Evolutionary conservation across 2,797 vertebrate genomes (phyloP).

Genomic region (Meriones psammophilus): DNA sequence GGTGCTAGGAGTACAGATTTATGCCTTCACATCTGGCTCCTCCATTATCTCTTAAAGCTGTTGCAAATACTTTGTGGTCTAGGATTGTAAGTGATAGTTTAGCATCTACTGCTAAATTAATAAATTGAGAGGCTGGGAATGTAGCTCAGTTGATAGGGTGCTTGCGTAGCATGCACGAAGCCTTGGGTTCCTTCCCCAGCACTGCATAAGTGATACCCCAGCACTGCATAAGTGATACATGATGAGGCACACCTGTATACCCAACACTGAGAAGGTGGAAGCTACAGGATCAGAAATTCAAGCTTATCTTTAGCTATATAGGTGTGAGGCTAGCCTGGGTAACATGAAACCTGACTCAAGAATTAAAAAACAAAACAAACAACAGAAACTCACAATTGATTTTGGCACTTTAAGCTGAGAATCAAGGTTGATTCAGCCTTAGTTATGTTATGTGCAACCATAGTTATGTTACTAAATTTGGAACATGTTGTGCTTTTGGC

Average conservation of each 20-base stretch:
- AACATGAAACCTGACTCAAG: neutral
- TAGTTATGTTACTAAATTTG: neutral
- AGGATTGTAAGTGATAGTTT: neutral
- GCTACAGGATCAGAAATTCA: neutral
- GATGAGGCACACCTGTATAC: neutral
- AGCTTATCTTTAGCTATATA: neutral
- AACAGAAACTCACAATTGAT: neutral
- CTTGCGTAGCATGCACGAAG: neutral
- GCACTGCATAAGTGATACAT: neutral
- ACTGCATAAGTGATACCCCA: neutral
- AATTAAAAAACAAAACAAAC: neutral
- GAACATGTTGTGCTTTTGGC: neutral
- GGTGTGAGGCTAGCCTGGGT: neutral
- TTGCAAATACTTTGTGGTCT: neutral
- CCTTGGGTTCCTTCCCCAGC: neutral
- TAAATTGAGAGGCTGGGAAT: neutral
- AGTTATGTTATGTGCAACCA: no score
- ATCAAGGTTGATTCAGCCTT: neutral
- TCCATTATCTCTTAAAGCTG: slow-evolving; percentile 17
- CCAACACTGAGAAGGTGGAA: neutral
- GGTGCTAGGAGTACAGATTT: neutral
- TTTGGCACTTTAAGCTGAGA: neutral
- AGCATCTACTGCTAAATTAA: neutral
- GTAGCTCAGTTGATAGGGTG: neutral
- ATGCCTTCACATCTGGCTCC: neutral